phyloP scores from a whole-genome alignment of 1,140 invertebrate genomes.

The Caenorhabditis latens region DNA sequence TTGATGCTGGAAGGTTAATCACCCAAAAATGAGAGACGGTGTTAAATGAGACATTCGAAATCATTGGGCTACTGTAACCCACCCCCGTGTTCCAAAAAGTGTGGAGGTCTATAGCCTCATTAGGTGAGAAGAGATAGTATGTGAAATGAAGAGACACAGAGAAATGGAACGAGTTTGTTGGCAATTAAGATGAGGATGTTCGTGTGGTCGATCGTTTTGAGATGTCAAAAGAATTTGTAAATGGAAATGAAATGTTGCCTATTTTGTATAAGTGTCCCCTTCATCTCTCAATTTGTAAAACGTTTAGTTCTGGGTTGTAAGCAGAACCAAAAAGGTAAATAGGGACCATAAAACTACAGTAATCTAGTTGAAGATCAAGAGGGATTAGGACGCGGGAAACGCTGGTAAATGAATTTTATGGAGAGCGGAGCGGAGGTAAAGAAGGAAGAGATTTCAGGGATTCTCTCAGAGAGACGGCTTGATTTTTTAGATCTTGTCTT shows the following conservation, averaged over 20 bases:
- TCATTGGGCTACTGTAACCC: conserved; percentile 31
- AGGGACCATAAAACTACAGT: conserved; percentile 46
- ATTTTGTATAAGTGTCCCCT: neutral
- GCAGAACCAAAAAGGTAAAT: conserved; percentile 4
- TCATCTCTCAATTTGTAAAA: too few species aligned
- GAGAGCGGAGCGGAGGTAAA: too few species aligned
- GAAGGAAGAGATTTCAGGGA: too few species aligned
- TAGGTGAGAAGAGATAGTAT: neutral
- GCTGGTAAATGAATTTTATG: neutral
- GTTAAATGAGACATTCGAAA: conserved; percentile 54
- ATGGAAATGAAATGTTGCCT: conserved; percentile 51
- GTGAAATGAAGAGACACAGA: neutral
- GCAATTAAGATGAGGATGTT: conserved; percentile 55
- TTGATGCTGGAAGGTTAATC: conserved; percentile 2
- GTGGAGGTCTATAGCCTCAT: conserved; percentile 54
- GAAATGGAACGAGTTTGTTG: conserved; percentile 47
- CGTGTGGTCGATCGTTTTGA: neutral
- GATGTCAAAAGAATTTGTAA: neutral
- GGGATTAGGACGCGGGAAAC: conserved; percentile 2
- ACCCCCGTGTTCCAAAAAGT: conserved; percentile 46
- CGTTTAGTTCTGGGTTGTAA: neutral
- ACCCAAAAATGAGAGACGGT: neutral
- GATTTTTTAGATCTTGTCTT: too few species aligned
- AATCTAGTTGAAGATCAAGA: neutral
- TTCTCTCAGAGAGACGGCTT: too few species aligned